Evolutionary conservation across 2,797 vertebrate species (phyloP).

Genomic region (Centroberyx gerrardi): DNA sequence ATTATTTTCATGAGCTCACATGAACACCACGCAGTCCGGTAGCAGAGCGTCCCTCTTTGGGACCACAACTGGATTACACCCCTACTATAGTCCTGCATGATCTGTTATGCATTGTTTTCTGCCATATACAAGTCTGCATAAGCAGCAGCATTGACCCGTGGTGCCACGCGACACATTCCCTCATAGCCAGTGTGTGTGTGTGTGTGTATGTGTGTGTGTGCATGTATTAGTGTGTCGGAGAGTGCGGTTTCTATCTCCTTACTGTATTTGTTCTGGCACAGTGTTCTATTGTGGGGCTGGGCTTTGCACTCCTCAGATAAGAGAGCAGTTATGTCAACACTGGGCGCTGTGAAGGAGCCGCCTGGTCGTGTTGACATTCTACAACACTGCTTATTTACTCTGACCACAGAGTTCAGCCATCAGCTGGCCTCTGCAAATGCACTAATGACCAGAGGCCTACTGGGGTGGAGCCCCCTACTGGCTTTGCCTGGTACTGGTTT

Average conservation of each 20-base stretch:
- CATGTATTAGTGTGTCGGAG: constrained; percentile 21
- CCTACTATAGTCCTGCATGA: constrained; percentile 7
- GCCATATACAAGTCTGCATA: constrained; percentile 3
- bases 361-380: constrained; percentile 81
- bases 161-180: constrained; percentile 51
- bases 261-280: constrained; percentile 83
- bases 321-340: constrained; percentile 85
- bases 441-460: constrained; percentile 64
- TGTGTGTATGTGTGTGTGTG: constrained; percentile 11
- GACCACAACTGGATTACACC: constrained; percentile 3
- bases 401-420: constrained; percentile 76
- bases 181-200: constrained; percentile 38
- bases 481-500: constrained; percentile 43
- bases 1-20: constrained; percentile 58
- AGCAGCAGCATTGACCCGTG: constrained; percentile 30
- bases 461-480: constrained; percentile 69
- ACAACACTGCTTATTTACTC: constrained; percentile 80
- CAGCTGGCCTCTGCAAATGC: constrained; percentile 59
- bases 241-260: constrained; percentile 67
- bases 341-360: constrained; percentile 79
- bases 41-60: constrained; percentile 4
- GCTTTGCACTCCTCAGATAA: constrained; percentile 81
- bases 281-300: constrained; percentile 71
- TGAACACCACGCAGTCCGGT: constrained; percentile 36
- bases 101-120: constrained; percentile 29